Evolutionary conservation across 2,113 vertebrate species (phyloP).

Genomic region (Nyctereutes procyonoides): DNA sequence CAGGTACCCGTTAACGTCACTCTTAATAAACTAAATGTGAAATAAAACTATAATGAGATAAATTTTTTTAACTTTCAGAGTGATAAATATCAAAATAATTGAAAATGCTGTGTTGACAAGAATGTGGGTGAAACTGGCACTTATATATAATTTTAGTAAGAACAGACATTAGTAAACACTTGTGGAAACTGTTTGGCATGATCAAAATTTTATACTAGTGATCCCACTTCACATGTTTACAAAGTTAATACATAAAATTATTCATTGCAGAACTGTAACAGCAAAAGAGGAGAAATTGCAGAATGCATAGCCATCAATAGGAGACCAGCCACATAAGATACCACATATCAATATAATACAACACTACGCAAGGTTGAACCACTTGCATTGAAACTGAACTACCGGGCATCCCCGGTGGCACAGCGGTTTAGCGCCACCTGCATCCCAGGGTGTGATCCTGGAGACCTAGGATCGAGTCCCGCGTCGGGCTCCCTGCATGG

Average conservation of each 20-base stretch:
- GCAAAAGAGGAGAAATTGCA: background rate
- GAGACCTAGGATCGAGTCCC: no score
- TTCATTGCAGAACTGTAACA: background rate
- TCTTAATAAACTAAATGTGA: background rate
- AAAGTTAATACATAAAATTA: background rate
- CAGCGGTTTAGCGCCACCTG: no score
- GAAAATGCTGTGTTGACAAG: background rate
- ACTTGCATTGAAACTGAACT: background rate
- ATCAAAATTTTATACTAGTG: background rate
- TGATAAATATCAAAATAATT: constrained; percentile 8
- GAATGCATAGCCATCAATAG: background rate
- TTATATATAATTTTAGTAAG: background rate
- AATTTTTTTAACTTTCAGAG: background rate
- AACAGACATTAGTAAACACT: background rate
- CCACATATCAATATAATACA: background rate
- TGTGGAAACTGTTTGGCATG: background rate
- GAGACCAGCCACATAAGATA: constrained; percentile 5
- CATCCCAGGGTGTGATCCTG: no score
- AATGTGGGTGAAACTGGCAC: background rate
- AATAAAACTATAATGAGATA: background rate
- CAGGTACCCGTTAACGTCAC: background rate
- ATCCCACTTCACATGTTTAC: constrained; percentile 9
- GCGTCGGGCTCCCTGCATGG: no score
- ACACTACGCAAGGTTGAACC: background rate
- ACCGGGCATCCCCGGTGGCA: no score